Base-by-base conservation (phyloP, 2,797 vertebrate genomes). In the Poeciliopsis gracilis region DNA sequence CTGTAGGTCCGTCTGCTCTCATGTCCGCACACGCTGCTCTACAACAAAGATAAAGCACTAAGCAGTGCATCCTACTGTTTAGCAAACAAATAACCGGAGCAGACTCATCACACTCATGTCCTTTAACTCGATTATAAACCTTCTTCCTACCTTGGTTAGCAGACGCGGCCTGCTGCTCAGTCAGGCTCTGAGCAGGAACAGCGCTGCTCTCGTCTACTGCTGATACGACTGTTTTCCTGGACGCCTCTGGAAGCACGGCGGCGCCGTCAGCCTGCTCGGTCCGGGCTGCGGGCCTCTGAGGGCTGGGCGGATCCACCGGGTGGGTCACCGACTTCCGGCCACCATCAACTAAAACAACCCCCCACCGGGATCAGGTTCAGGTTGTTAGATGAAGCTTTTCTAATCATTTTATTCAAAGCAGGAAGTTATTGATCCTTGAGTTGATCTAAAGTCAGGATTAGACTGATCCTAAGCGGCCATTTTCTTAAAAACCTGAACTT, bases 271-370 rank as follows among this genome's bases (percentile, higher is more conserved):
- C 36, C 76, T 87, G 91, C 72, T 92, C 85, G 2, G 76, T 86
- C 36, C 89, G 82, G 23, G 82, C 92, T 2, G 53, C 73, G 16
- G 90, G 84, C 69, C 57, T 90, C 25, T 90, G 93, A 67, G 84
- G 91, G 49, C 84, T 72, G 36, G 83, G 76, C 4, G 76, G 77
- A 38, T 91, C 87, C 0, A 77, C 94, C 0, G 87, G 53, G n/a
- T 97, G 96, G 41, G 91, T 95, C 84, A 96, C 96, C 0, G 90
- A 85, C 91, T 97, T 98, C 66, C 93, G 95, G 80, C 93, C 95
- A 8, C 95, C 88, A 77, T 96, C 95, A 74, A 97, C 98, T 99
- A 72, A 79, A 76, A 61, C 77, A 9, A 5, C 4, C 81, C 18
- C 63, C 76, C 47, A 49, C 47, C 51, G 13, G 5, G 20, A 47